Percentiles rank a stretch among this genome's conserved stretches.
phyloP scores from a whole-genome alignment of 1,140 invertebrate species.

The Drosophila hydei region DNA sequence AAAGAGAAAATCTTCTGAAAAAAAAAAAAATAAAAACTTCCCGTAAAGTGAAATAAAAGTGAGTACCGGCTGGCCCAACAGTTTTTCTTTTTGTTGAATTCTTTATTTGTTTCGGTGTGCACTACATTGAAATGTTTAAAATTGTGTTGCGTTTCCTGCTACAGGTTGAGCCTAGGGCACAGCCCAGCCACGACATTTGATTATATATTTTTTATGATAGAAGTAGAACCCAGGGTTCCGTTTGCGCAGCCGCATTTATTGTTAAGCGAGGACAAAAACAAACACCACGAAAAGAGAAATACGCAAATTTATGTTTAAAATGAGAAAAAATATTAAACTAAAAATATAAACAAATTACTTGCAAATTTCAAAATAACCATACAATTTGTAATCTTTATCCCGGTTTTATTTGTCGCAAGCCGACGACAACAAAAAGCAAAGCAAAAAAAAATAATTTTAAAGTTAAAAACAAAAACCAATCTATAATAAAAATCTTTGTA shows the following conservation, averaged over 20 bases:
- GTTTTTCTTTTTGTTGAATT: not conserved
- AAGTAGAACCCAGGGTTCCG: conserved; percentile 43
- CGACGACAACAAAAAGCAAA: conserved; percentile 21
- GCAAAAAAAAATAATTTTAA: conserved; percentile 25
- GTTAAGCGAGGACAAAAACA: conserved; percentile 23
- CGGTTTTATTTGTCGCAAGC: conserved; percentile 43
- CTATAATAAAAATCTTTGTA: conserved; percentile 71
- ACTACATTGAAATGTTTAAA: not conserved
- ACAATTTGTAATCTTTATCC: conserved; percentile 18
- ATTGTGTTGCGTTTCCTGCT: conserved; percentile 45
- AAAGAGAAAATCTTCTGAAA: too few relatives aligned
- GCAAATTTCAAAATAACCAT: conserved; percentile 34
- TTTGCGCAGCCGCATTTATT: conserved; percentile 66
- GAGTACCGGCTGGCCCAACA: conserved; percentile 13
- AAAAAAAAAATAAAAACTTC: too few relatives aligned
- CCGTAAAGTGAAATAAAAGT: conserved; percentile 16
- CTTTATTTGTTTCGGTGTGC: not conserved
- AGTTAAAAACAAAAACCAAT: conserved; percentile 35
- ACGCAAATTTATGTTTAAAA: too few relatives aligned
- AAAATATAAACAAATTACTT: conserved; percentile 20
- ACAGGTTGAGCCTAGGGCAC: conserved; percentile 61
- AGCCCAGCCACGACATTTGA: conserved; percentile 22
- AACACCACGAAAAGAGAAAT: not conserved
- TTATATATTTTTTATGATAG: conserved; percentile 30
- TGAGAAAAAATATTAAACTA: too few relatives aligned